phyloP scores from a whole-genome alignment of 2,113 vertebrate genomes.

The Protomyctophum bolini region DNA sequence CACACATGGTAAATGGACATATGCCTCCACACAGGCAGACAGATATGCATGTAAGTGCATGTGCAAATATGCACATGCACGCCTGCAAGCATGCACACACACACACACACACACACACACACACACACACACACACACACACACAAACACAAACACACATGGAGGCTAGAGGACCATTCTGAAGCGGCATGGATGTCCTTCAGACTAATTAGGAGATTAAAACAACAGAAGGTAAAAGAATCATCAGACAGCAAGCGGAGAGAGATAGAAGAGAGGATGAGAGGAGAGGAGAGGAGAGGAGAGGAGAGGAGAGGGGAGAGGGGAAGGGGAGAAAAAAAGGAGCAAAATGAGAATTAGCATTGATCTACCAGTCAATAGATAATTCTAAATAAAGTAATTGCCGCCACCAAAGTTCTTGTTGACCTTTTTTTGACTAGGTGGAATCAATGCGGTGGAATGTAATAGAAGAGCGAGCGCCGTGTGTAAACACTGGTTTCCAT shows the following conservation, averaged over 20 bases:
- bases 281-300: conserved; percentile 47
- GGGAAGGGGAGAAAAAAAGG: conserved; percentile 67
- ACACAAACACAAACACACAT: conserved; percentile 6
- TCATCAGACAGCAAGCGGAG: conserved; percentile 60
- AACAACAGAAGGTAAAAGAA: conserved; percentile 87
- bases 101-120: conserved; percentile 29
- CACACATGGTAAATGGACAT: not conserved
- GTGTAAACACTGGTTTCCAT: conserved; percentile 98
- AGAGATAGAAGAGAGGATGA: not conserved
- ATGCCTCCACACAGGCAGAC: not conserved
- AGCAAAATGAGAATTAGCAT: conserved; percentile 97
- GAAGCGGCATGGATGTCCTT: conserved; percentile 85
- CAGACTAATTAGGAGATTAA: conserved; percentile 94
- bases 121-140: conserved; percentile 42
- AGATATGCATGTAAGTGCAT: no score
- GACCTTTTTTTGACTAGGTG: conserved; percentile 95
- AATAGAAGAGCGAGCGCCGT: conserved; percentile 90
- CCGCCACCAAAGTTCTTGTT: conserved; percentile 94
- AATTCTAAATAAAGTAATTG: conserved; percentile 99
- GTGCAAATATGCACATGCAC: no score
- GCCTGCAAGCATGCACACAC: conserved; percentile 40
- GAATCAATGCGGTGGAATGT: conserved; percentile 99
- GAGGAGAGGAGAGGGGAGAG: conserved; percentile 25
- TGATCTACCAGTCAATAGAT: conserved; percentile 96
- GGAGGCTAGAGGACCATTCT: conserved; percentile 47